Base-by-base conservation (phyloP, 2,797 vertebrate species). In the Oophaga sylvatica region DNA sequence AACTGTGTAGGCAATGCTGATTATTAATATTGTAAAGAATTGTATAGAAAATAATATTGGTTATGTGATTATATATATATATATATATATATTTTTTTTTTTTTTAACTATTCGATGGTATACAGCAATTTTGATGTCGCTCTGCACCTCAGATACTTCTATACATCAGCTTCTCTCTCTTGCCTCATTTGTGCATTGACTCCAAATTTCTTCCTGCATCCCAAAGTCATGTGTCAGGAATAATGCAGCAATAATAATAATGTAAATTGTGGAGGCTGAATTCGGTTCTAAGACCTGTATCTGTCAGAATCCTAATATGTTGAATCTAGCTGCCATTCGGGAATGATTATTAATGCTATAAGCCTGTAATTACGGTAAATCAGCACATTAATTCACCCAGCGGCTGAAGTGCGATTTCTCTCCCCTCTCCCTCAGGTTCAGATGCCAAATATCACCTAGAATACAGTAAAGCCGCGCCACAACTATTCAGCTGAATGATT, bases 311-410 rank as follows among this genome's bases (percentile, higher is more conserved):
- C 78, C 26, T 85, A 85, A 67, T 84, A 81, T 81, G 82, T 73
- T 75, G 17, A 85, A 81, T 71, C 68, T 57, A n/a, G 17, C 59
- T 73, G 68, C 59, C 45, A 41, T 88, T 85, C n/a, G 67, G 83
- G 70, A 88, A 81, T 85, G 45, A 77, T 85, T 75, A 85, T 77
- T 85, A 85, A 89, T 59, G 62, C 79, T 60, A 63, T 68, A 84
- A 85, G 77, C 20, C 87, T 85, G 67, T 88, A 88, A 88, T 85
- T 85, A 26, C 26, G 26, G 26, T 26, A 88, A 88, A 88, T 88
- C 78, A 85, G 83, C 70, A 56, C 59, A 81, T 88, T 76, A 81
- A 85, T 81, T 85, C 78, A 81, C 83, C 13, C 26, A 79, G 86
- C 48, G 19, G 73, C 53, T 79, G 63, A 82, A 75, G 71, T n/a